These are phyloP conservation scores for Syngnathus floridae DNA, from an alignment of 2,113 vertebrate genomes.

Conservation along the genomic window DNA sequence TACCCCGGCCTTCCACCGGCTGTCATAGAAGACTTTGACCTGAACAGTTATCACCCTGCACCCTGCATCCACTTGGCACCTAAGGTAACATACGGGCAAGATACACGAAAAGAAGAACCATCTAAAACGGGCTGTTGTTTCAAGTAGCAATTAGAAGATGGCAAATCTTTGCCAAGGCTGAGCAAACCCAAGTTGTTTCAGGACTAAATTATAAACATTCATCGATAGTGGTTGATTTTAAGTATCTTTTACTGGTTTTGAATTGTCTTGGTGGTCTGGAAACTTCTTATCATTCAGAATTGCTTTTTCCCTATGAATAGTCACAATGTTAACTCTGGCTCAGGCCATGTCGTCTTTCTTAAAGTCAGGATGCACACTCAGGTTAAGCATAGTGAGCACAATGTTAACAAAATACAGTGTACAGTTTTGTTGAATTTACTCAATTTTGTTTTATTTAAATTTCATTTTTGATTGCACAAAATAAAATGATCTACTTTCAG, in stretches of 20 bases:
- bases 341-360: no score
- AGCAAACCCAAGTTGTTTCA: neutral
- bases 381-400: no score
- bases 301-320: no score
- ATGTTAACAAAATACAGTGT: no score
- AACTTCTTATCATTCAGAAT: neutral
- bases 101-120: neutral
- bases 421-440: no score
- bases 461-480: no score
- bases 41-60: constrained; percentile 54
- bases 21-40: constrained; percentile 72
- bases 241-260: neutral
- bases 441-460: no score
- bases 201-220: neutral
- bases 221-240: no score
- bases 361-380: no score
- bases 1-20: constrained; percentile 62
- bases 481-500: no score
- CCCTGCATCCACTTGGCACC: constrained; percentile 71
- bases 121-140: neutral
- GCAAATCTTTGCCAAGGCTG: neutral
- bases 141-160: neutral
- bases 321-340: no score
- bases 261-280: neutral
- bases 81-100: constrained; percentile 51